A percentile compares a stretch with the other conserved stretches of the same genome.
These are phyloP conservation scores for Pollenia amentaria DNA, from an alignment of 2,888 invertebrate genomes.

Conservation along the genomic window DNA sequence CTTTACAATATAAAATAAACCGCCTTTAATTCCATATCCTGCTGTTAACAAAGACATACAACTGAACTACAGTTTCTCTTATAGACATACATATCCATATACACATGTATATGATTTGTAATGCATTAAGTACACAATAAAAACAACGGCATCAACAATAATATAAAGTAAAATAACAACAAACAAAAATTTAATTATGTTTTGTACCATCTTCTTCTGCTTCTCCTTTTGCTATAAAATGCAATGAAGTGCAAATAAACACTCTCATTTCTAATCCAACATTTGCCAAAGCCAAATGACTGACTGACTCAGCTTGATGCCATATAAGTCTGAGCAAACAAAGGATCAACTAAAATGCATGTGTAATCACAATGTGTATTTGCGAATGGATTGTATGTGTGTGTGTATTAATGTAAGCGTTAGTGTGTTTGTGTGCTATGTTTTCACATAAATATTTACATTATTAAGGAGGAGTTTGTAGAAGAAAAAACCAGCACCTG, in stretches of 20 bases:
- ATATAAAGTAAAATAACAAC: slow-evolving; percentile 21
- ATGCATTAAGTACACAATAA: slow-evolving; percentile 10
- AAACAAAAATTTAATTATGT: slow-evolving; percentile 70
- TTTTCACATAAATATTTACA: slow-evolving; percentile 64
- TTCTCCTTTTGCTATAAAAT: slow-evolving; percentile 53
- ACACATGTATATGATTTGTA: not conserved
- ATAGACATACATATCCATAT: not conserved
- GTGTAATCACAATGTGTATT: slow-evolving; percentile 59
- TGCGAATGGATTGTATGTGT: not conserved
- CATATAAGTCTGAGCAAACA: slow-evolving; percentile 61
- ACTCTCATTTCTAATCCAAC: slow-evolving; percentile 70
- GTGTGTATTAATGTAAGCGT: not conserved
- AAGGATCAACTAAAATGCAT: slow-evolving; percentile 63
- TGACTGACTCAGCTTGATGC: slow-evolving; percentile 70
- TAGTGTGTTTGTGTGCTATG: slow-evolving; percentile 23
- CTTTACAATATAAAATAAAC: slow-evolving; percentile 41
- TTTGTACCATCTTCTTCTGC: slow-evolving; percentile 55
- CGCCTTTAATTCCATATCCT: slow-evolving; percentile 62
- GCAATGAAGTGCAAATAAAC: slow-evolving; percentile 72
- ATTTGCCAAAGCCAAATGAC: slow-evolving; percentile 57
- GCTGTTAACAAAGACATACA: slow-evolving; percentile 63
- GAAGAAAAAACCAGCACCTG: slow-evolving; percentile 48
- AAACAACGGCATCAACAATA: slow-evolving; percentile 5
- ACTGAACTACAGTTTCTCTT: slow-evolving; percentile 18
- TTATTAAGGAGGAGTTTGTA: slow-evolving; percentile 53